Evolutionary conservation across 2,797 vertebrate genomes (phyloP), one percentile per base, ranked within the genome.

Genomic region (Ciconia nigra): DNA sequence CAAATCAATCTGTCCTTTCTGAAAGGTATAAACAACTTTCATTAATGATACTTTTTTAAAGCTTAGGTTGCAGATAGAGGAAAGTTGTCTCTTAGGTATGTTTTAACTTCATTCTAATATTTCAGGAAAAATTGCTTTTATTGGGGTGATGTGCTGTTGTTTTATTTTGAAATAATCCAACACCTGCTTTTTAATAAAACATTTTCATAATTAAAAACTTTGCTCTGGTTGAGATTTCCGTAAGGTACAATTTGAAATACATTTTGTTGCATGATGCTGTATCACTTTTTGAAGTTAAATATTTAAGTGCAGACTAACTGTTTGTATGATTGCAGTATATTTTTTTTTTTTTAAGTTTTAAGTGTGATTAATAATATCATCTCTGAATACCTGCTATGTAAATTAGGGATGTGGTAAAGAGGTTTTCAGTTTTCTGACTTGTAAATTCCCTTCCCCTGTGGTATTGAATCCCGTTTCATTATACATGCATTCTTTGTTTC

Each of bases 1-100:
- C 83, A 92, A 95, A 92, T 93, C 78, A 95, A 87, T 96, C 88
- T 96, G 17, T 93, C 59, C 42, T 73, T 96, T 94, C 63, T 44
- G 81, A 89, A 87, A 83, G 55, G 28, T 59, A 77, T 94, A 87
- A 94, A 90, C 86, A 90, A 39, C 67, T 63, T 92, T 44, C 51
- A 41, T 87, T 90, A 63, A 59, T 93, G 90, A 73, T 58, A 54
- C 37, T 47, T 86, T 67, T 78, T 76, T 47, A 80, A 82, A 83
- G n/a, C 33, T 79, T 47, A 52, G 24, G 44, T 77, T 62, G 13
- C 35, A 70, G 35, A 37, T 9, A 65, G 41, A 70, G 35, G 29
- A 49, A 72, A 70, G 4, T 65, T 84, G 3, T 41, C 15, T 81
- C 26, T 74, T 46, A n/a, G 10, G 1, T 51, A 29, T 11, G 1